Conservation (phyloP, 2,797 vertebrate genomes). For the Chelon auratus region DNA sequence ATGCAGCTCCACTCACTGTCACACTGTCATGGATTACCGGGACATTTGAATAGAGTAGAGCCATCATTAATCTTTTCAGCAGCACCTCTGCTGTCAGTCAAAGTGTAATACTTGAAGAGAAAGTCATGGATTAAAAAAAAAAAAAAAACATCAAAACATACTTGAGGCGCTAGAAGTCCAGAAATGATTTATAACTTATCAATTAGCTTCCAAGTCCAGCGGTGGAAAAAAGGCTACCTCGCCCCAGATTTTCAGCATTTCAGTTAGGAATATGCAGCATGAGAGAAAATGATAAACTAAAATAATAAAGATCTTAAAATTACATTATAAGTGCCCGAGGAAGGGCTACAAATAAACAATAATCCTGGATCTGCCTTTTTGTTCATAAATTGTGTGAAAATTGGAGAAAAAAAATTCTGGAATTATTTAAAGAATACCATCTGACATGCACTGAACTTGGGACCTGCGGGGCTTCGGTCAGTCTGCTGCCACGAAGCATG, state of each 20-base stretch:
- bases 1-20: not conserved
- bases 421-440: constrained; percentile 19
- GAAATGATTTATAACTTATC: not conserved
- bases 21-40: not conserved
- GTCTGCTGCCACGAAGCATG: constrained; percentile 16
- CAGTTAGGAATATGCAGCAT: no score
- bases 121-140: not conserved
- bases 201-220: not conserved
- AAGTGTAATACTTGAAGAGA: not conserved
- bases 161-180: not conserved
- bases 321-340: not conserved
- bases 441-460: constrained; percentile 16
- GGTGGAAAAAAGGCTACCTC: not conserved
- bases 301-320: not conserved
- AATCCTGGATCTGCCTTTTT: constrained; percentile 5
- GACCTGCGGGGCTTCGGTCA: constrained; percentile 5
- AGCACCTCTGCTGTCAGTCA: not conserved
- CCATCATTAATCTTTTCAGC: not conserved
- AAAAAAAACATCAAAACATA: not conserved
- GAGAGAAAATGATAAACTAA: not conserved
- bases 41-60: not conserved
- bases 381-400: not conserved
- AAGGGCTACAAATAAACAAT: not conserved
- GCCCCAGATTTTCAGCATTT: no score
- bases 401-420: constrained; percentile 1